Evolutionary conservation across 2,888 invertebrate species (phyloP), one percentile per base, ranked within the genome.

Genomic region (Steromphala cineraria): DNA sequence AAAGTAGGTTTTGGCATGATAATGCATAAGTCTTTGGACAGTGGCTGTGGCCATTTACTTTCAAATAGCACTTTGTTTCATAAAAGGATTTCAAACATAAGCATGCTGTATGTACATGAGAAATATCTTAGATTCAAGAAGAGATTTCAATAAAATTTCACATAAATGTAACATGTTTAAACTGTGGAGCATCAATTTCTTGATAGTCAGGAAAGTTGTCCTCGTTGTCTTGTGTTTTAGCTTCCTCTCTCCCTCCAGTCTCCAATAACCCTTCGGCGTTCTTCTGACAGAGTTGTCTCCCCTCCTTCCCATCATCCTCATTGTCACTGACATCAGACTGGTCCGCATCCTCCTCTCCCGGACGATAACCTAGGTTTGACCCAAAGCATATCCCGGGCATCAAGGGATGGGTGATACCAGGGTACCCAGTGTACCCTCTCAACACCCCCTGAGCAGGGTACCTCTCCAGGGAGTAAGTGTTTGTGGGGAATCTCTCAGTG

Each of bases 311-410:
- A 7, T 55, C 31, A 31, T 36, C 76, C 55, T 76, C 76, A 31
- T 36, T 53, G 7, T 76, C 76, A 55, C 76, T 76, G 53, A 76
- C 55, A 76, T 76, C 76, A 0, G 76, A 76, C 19, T 76, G 53
- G 31, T 76, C 76, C 3, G 76, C 76, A 31, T 76, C 76, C 17
- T 76, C 76, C 55, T 76, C 76, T 10, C 76, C 76, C 0, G 53
- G 53, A 1, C 76, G 53, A 55, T 76, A 53, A 10, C 76, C 76
- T 2, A 53, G 28, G 76, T 76, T 76, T n/a, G 71, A 31, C n/a
- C 71, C 31, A 40, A n/a, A 71, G 36, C 71, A 71, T 36, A 36
- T 15, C 4, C 76, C 36, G 1, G 76, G 76, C 76, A 76, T 53
- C 0, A 53, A 17, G 0, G 53, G 53, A 10, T 55, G 53, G 31